Percentiles rank a stretch among this genome's conserved stretches.
Conservation (phyloP, 1,140 invertebrate species). For the Pseudomyrmex gracilis region DNA sequence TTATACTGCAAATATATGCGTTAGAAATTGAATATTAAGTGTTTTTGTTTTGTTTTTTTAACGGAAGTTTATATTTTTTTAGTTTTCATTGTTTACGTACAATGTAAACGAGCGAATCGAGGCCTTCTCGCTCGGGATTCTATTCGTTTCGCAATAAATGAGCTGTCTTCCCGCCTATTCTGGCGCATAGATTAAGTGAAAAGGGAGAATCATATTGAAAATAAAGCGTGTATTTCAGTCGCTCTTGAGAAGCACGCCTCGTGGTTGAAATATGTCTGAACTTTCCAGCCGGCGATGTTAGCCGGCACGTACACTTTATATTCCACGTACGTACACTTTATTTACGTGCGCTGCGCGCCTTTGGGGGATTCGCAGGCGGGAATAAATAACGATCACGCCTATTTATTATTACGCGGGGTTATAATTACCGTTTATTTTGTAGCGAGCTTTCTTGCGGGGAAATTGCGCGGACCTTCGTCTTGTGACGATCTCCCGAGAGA, state of each 20-base stretch:
- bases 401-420: constrained; percentile 35
- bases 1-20: neutral
- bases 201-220: constrained; percentile 34
- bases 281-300: constrained; percentile 34
- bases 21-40: no score
- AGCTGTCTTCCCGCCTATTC: constrained; percentile 7
- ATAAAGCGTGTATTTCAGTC: constrained; percentile 37
- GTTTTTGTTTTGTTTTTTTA: neutral
- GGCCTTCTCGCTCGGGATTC: neutral
- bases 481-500: neutral
- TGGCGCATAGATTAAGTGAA: constrained; percentile 25
- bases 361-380: constrained; percentile 21
- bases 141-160: neutral
- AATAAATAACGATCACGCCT: constrained; percentile 42
- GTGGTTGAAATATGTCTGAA: constrained; percentile 47
- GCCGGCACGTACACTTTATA: constrained; percentile 36
- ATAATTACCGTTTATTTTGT: constrained; percentile 52
- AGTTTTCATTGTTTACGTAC: no score
- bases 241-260: neutral
- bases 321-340: constrained; percentile 48
- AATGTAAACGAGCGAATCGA: neutral
- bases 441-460: neutral
- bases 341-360: constrained; percentile 28
- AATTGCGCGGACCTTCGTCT: neutral
- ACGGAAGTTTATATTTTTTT: neutral